phyloP scores from a whole-genome alignment of 1,140 invertebrate species.

The Catajapyx aquilonaris region DNA sequence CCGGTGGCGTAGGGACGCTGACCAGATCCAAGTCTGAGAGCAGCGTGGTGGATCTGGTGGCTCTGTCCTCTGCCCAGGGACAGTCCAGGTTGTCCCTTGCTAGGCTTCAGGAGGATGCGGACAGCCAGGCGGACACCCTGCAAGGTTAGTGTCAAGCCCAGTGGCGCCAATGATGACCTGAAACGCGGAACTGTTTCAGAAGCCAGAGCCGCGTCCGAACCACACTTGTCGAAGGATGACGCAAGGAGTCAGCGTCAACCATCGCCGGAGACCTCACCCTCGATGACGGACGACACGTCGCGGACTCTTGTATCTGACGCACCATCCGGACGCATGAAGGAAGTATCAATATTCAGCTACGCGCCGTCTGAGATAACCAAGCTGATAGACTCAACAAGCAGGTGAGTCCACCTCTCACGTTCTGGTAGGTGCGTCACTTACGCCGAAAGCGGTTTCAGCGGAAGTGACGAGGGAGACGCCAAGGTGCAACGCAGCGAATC shows the following conservation, averaged over 20 bases:
- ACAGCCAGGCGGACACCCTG: slow-evolving; percentile 27
- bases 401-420: slow-evolving; percentile 8
- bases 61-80: slow-evolving; percentile 14
- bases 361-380: slow-evolving; percentile 17
- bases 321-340: too few species aligned
- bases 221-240: slow-evolving; percentile 12
- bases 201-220: slow-evolving; percentile 17
- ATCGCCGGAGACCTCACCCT: too few species aligned
- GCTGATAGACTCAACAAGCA: slow-evolving; percentile 17
- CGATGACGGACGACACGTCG: slow-evolving; percentile 37
- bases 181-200: slow-evolving; percentile 12
- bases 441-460: slow-evolving; percentile 10
- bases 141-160: not conserved
- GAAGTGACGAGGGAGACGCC: slow-evolving; percentile 12
- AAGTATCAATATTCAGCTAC: slow-evolving; percentile 29
- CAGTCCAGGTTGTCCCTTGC: slow-evolving; percentile 20
- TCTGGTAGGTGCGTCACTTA: not conserved
- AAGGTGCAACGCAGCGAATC: slow-evolving; percentile 15
- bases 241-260: too few species aligned
- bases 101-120: slow-evolving; percentile 47
- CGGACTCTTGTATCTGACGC: slow-evolving; percentile 34
- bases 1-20: slow-evolving; percentile 18
- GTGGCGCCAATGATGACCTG: not conserved
- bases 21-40: slow-evolving; percentile 47
- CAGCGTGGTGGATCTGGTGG: slow-evolving; percentile 31